phyloP scores from a whole-genome alignment of 2,113 vertebrate species.

The Condylura cristata region DNA sequence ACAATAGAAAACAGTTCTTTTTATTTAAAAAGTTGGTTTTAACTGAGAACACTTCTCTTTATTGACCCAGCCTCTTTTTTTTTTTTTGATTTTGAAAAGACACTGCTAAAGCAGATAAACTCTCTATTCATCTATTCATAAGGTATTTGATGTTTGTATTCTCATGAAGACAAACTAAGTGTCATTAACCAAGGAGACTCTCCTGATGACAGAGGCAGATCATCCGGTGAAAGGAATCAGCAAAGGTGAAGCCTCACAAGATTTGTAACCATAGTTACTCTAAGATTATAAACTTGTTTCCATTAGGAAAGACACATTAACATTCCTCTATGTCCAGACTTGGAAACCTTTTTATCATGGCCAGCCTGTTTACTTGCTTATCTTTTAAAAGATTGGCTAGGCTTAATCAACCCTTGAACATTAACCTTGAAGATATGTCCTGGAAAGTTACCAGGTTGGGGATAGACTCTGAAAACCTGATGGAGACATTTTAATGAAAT shows the following conservation, averaged over 20 bases:
- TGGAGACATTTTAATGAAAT: background rate
- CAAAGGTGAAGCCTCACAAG: conserved; percentile 36
- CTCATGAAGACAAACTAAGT: conserved; percentile 56
- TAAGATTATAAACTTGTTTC: conserved; percentile 62
- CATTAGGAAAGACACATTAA: conserved; percentile 66
- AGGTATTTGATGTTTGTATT: conserved; percentile 68
- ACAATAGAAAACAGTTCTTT: conserved; percentile 61
- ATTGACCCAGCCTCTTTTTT: conserved; percentile 72
- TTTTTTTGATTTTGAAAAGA: conserved; percentile 64
- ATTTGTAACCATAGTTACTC: conserved; percentile 74
- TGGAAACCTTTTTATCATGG: background rate
- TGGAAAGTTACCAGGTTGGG: background rate
- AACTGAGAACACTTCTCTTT: conserved; percentile 69
- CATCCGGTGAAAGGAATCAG: conserved; percentile 65
- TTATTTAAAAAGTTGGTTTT: conserved; percentile 68
- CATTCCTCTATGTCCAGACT: conserved; percentile 76
- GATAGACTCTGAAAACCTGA: background rate
- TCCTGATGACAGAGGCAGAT: conserved; percentile 68
- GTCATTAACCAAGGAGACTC: conserved; percentile 67
- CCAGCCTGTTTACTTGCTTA: conserved; percentile 68
- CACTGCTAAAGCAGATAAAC: conserved; percentile 74
- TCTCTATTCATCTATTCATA: conserved; percentile 70
- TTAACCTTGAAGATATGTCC: conserved; percentile 69
- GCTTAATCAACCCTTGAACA: conserved; percentile 81
- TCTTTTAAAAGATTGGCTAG: conserved; percentile 69